phyloP scores from a whole-genome alignment of 2,888 invertebrate species.

The Smittia aterrima region DNA sequence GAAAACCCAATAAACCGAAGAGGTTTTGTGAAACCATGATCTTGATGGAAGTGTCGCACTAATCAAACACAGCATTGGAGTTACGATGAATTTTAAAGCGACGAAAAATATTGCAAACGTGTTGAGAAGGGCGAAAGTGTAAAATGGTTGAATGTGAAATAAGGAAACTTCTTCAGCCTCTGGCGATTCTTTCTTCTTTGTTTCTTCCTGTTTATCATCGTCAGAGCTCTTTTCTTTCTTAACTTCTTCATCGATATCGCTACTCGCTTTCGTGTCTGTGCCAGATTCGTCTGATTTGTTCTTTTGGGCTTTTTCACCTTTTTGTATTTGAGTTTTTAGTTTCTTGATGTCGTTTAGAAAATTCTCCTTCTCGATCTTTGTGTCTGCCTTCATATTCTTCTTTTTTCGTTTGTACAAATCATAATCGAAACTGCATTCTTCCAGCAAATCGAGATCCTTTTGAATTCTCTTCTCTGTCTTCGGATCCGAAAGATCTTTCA shows the following conservation, averaged over 20 bases:
- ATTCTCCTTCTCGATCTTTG: slow-evolving; percentile 47
- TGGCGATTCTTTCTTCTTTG: neutral
- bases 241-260: slow-evolving; percentile 45
- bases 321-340: slow-evolving; percentile 50
- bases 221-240: neutral
- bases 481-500: slow-evolving; percentile 50
- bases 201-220: neutral
- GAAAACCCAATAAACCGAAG: slow-evolving; percentile 51
- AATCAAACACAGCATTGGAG: slow-evolving; percentile 74
- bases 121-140: slow-evolving; percentile 8
- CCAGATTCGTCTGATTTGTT: slow-evolving; percentile 46
- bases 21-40: slow-evolving; percentile 57
- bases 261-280: slow-evolving; percentile 48
- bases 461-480: slow-evolving; percentile 50
- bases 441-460: slow-evolving; percentile 49
- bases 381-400: slow-evolving; percentile 47
- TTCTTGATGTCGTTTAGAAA: slow-evolving; percentile 52
- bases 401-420: slow-evolving; percentile 50
- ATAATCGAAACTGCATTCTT: slow-evolving; percentile 51
- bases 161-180: neutral
- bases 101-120: neutral
- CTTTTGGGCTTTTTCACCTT: slow-evolving; percentile 45
- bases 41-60: slow-evolving; percentile 65
- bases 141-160: slow-evolving; percentile 17
- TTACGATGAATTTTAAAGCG: slow-evolving; percentile 68